Evolutionary conservation across 2,888 invertebrate genomes (phyloP), one percentile per base, ranked within the genome.

Genomic region (Chrysomela aeneicollis): DNA sequence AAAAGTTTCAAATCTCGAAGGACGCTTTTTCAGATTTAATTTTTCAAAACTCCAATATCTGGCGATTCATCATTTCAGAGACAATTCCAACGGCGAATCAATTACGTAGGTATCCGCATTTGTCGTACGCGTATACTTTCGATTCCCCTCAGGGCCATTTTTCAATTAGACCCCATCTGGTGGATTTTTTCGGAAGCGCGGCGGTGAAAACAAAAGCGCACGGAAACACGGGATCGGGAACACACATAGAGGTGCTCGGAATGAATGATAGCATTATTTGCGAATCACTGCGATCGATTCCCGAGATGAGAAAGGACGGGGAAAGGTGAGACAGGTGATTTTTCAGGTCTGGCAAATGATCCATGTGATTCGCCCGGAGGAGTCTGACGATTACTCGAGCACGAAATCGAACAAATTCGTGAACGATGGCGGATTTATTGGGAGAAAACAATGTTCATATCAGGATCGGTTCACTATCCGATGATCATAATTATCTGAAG

Each of bases 271-370:
- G 71, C 61, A 66, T 70, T 74, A 74, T 75, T 74, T 75, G 71
- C 71, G 74, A 74, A 74, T 74, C 73, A 72, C 67, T 59, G 71
- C 65, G 49, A 57, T 57, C 42, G 42, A 42, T 42, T 42, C 15
- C 10, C 15, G 15, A 18, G 46, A 42, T 67, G 70, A 65, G 65
- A 68, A 61, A 68, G 60, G 32, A 59, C 67, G 64, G 66, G 67
- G 60, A 69, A 70, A 70, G 65, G 71, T 10, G 12, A 69, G 73
- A 71, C 73, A 74, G 73, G 74, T 75, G 68, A 76, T 76, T 76
- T 76, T 76, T 76, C 75, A 75, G 72, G 69, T 64, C 64, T 73
- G 72, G 71, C 73, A 76, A 76, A 76, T 76, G 76, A 75, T 76
- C 73, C 76, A 74, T 69, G 74, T 75, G 74, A 75, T 75, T 74